Base-by-base conservation (phyloP, 64 coral and sea anemone species). In the Porites lutea region DNA sequence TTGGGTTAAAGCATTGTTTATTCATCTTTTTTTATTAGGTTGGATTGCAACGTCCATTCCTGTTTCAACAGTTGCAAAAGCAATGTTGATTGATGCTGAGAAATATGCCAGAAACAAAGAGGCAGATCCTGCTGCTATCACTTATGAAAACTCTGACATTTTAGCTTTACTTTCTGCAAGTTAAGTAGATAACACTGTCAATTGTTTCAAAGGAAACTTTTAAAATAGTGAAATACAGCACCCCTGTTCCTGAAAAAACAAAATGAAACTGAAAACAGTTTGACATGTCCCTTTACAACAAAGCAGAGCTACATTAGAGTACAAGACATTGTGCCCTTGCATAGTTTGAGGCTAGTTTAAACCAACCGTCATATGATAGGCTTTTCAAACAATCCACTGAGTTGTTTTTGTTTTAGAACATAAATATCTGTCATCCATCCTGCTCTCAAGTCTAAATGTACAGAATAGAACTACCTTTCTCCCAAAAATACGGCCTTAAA, bases 61-160 rank as follows among this genome's bases (percentile, higher is more conserved):
- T 82, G 92, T 94, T 15, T 18, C 74, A 59, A 93, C 64, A 62
- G 92, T 97, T 74, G 95, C 95, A 13, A 88, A 67, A 22, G 92
- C 74, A 27, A 75, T 97, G 83, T 62, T 89, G 52, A 20, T 82
- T 69, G 95, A 94, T 47, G 88, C 83, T 22, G 95, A 94, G 53
- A 76, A 83, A 8, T 70, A 87, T 76, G 13, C 68, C 15, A 60
- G 52, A 21, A 90, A 58, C n/a, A 72, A 94, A 46, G 50, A 86
- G 44, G 67, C 16, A 4, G 62, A 27, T 8, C 10, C 81, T 21
- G 15, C 45, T 76, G 49, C 52, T 20, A 72, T 83, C 67, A 62
- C 81, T 58, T 91, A 65, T 8, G 79, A 72, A 57, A 91, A 91
- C 59, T 53, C 20, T 16, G 89, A 91, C 19, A 91, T 91, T 27